Percentiles rank a stretch among this genome's conserved stretches.
Evolutionary conservation across 92 coral and sea anemone genomes (phyloP).

Genomic region (Palythoa grandiflora): DNA sequence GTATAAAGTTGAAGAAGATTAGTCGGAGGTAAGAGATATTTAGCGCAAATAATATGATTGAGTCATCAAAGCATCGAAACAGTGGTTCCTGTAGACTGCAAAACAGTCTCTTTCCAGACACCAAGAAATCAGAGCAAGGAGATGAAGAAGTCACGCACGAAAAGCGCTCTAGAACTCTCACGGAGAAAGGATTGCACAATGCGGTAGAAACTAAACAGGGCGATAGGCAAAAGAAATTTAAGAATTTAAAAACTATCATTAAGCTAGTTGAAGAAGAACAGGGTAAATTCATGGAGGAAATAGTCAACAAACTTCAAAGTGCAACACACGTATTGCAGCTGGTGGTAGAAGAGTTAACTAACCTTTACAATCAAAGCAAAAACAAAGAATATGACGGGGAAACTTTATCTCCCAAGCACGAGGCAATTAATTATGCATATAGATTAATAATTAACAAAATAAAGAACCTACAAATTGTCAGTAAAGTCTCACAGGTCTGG

Average conservation of each 20-base stretch:
- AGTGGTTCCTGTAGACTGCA: constrained; percentile 18
- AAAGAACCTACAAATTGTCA: constrained; percentile 36
- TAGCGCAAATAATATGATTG: constrained; percentile 1
- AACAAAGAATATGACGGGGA: constrained; percentile 15
- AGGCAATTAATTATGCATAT: constrained; percentile 31
- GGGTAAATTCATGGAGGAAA: not conserved
- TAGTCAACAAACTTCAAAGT: not conserved
- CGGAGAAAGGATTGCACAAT: constrained; percentile 19
- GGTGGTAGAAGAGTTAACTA: not conserved
- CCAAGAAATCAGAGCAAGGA: not conserved
- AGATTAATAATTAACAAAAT: constrained; percentile 23
- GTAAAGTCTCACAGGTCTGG: constrained; percentile 32
- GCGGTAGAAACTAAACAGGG: not conserved
- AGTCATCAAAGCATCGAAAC: constrained; percentile 8
- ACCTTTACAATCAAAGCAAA: constrained; percentile 19
- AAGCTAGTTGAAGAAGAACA: not conserved
- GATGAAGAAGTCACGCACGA: constrained; percentile 17
- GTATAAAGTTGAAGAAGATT: not conserved
- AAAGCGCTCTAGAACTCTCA: constrained; percentile 25
- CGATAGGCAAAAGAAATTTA: not conserved
- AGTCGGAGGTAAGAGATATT: constrained; percentile 12
- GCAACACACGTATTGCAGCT: constrained; percentile 6
- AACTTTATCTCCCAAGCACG: constrained; percentile 7
- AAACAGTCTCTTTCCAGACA: no score
- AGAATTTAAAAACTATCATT: constrained; percentile 15